Evolutionary conservation across 1,140 invertebrate species (phyloP).

Genomic region (Gryllus bimaculatus): DNA sequence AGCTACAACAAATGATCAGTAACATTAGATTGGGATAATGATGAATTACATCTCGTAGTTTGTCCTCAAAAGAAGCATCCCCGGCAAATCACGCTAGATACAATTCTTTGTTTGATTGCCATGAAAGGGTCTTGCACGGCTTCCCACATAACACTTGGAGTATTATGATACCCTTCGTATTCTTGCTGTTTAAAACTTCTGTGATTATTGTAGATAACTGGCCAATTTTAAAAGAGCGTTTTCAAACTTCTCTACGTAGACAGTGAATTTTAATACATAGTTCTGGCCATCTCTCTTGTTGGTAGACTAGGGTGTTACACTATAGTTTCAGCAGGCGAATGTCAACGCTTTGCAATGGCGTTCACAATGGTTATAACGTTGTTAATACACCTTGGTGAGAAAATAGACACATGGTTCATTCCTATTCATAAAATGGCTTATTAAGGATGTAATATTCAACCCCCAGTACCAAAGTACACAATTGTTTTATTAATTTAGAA

Average conservation of each 20-base stretch:
- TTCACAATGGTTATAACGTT: background rate
- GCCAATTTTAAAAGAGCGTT: background rate
- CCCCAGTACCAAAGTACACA: too few species aligned
- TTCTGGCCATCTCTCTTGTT: background rate
- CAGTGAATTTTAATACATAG: background rate
- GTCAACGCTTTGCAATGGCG: background rate
- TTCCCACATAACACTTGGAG: background rate
- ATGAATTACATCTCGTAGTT: background rate
- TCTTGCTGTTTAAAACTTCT: background rate
- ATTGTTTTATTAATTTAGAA: too few species aligned
- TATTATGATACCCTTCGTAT: background rate
- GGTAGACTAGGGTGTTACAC: background rate
- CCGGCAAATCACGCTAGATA: too few species aligned
- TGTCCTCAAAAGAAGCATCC: background rate
- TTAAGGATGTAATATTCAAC: too few species aligned
- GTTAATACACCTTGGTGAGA: too few species aligned
- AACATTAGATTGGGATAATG: background rate
- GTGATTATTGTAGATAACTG: constrained; percentile 4
- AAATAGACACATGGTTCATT: too few species aligned
- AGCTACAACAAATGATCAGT: background rate
- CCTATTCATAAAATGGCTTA: too few species aligned
- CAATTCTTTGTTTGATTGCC: too few species aligned
- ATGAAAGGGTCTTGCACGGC: background rate
- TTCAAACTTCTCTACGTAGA: background rate
- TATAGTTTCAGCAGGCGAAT: background rate